phyloP scores from a whole-genome alignment of 2,888 invertebrate species.

The Eucera pruinosa region DNA sequence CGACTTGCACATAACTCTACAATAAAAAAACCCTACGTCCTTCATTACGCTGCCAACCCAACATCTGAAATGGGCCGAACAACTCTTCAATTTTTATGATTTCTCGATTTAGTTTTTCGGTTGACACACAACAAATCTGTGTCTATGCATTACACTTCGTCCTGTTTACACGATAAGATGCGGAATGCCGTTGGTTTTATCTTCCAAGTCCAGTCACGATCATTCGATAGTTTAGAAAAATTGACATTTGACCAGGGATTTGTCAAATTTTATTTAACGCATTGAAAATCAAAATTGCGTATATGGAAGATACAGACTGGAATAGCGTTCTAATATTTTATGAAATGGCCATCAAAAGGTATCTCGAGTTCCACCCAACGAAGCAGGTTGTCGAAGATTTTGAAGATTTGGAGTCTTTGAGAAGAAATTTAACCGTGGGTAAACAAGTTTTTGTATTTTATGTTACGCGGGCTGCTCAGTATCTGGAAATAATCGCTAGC shows the following conservation, averaged over 20 bases:
- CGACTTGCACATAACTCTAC: too few relatives aligned
- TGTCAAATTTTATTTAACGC: conserved; percentile 1
- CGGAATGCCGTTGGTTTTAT: background rate
- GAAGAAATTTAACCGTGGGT: background rate
- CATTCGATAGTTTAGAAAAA: background rate
- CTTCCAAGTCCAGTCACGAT: background rate
- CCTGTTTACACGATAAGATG: background rate
- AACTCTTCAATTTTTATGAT: too few relatives aligned
- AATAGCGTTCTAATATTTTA: background rate
- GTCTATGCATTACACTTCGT: background rate
- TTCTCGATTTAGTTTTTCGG: too few relatives aligned
- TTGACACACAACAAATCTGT: too few relatives aligned
- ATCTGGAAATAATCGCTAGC: conserved; percentile 11
- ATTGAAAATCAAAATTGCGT: background rate
- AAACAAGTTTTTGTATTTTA: conserved; percentile 3
- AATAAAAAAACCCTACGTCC: too few relatives aligned
- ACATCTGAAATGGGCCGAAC: too few relatives aligned
- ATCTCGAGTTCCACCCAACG: background rate
- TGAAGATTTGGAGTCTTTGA: background rate
- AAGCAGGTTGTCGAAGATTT: conserved; percentile 4
- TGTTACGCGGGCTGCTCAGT: background rate
- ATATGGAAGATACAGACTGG: background rate
- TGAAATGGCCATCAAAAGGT: conserved; percentile 3
- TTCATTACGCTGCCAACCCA: too few relatives aligned
- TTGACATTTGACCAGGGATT: too few relatives aligned